Base-by-base conservation (phyloP, 2,797 vertebrate species). In the Percopsis omiscomaycus region DNA sequence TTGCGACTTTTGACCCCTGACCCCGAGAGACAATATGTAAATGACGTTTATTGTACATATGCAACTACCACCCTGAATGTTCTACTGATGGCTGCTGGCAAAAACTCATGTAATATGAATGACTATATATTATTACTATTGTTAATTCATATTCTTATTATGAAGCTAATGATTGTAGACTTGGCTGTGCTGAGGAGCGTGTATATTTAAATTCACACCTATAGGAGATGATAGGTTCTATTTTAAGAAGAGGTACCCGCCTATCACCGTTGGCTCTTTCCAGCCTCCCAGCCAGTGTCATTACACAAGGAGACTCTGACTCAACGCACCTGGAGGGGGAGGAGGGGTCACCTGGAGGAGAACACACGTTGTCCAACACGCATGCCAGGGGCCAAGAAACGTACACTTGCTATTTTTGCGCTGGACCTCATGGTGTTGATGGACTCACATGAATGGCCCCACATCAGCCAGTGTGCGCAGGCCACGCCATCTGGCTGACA, bases 11-110 rank as follows among this genome's bases (percentile, higher is more conserved):
- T 13, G n/a, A 52, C 52, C 50, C 15, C 30, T 77, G 75, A 87
- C 79, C 74, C 71, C 57, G 65, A 76, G 61, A 76, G 61, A 86
- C 48, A 73, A 84, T 89, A 89, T 87, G 86, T 87, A 84, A 90
- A 93, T 91, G 80, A 85, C 65, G 74, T 77, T 86, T 73, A n/a
- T 28, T 95, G 95, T 94, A 95, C 89, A 96, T 93, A 96, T 91
- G 76, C 93, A 89, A 92, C 86, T 81, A 88, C 87, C 88, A 83
- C 91, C 92, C 89, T 91, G 94, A 94, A 95, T 93, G 93, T 94
- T 85, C 87, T 88, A 77, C 90, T 92, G 91, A 93, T 85, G 91
- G 93, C 93, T 95, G 94, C 94, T 95, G 92, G 88, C 73, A 77
- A 77, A 82, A 91, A 88, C 89, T 90, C 74, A 13, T 88, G 80